Evolutionary conservation across 2,888 invertebrate genomes (phyloP).

Genomic region (Thyatira batis): DNA sequence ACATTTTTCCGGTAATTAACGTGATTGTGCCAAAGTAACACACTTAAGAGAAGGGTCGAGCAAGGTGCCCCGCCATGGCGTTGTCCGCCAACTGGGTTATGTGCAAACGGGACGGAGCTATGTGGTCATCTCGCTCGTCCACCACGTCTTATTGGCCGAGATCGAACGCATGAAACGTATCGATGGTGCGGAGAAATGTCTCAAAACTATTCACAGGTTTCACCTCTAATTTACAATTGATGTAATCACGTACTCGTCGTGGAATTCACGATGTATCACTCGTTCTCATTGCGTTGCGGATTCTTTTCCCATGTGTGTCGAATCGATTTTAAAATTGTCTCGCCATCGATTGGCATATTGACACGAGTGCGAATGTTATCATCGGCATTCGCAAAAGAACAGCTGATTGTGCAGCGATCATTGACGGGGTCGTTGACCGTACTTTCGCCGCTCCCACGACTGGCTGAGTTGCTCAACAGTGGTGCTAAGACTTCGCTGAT

Average conservation of each 20-base stretch:
- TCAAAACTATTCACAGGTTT: slow-evolving; percentile 39
- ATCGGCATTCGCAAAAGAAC: slow-evolving; percentile 62
- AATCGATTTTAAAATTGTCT: slow-evolving; percentile 8
- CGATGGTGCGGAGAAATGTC: slow-evolving; percentile 8
- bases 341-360: slow-evolving; percentile 34
- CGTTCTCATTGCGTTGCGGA: slow-evolving; percentile 7
- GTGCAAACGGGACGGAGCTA: slow-evolving; percentile 42
- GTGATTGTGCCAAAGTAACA: slow-evolving; percentile 46
- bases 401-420: slow-evolving; percentile 73
- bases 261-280: background rate
- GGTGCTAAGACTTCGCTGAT: slow-evolving; percentile 52
- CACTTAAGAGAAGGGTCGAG: slow-evolving; percentile 57
- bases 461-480: slow-evolving; percentile 64
- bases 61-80: slow-evolving; percentile 51
- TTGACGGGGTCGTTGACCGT: slow-evolving; percentile 70
- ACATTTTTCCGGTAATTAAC: slow-evolving; percentile 34
- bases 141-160: slow-evolving; percentile 29
- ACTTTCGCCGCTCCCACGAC: slow-evolving; percentile 80
- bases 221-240: slow-evolving; percentile 43
- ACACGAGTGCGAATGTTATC: slow-evolving; percentile 33
- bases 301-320: slow-evolving; percentile 11
- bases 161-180: slow-evolving; percentile 4
- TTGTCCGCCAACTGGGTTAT: slow-evolving; percentile 60
- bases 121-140: slow-evolving; percentile 46
- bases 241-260: slow-evolving; percentile 42